Conservation (phyloP, 1,140 invertebrate species). For the Diuraphis noxia region DNA sequence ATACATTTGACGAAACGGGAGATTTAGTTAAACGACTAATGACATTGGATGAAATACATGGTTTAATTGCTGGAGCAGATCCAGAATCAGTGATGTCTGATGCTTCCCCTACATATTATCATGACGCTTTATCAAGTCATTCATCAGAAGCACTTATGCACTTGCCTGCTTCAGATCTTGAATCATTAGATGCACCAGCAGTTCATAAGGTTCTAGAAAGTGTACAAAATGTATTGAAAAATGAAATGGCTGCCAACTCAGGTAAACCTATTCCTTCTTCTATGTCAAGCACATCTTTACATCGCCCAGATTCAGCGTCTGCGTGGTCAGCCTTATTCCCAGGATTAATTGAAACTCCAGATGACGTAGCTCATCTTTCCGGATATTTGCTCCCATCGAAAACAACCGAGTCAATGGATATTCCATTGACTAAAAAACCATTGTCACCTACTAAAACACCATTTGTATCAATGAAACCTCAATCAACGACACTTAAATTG, state of each 20-base stretch:
- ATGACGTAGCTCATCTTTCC: constrained; percentile 41
- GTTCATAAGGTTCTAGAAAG: constrained; percentile 78
- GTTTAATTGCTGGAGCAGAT: constrained; percentile 78
- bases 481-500: background rate
- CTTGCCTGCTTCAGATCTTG: constrained; percentile 57
- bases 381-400: constrained; percentile 39
- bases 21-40: constrained; percentile 79
- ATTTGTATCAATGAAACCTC: background rate
- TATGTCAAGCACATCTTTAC: background rate
- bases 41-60: constrained; percentile 80
- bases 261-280: constrained; percentile 41
- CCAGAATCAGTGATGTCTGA: constrained; percentile 62
- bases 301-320: constrained; percentile 13
- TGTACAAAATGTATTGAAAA: constrained; percentile 79
- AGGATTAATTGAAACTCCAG: constrained; percentile 43
- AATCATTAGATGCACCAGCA: constrained; percentile 64
- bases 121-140: constrained; percentile 59
- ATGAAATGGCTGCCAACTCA: constrained; percentile 68
- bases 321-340: constrained; percentile 48
- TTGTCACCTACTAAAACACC: background rate
- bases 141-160: constrained; percentile 53
- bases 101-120: constrained; percentile 57
- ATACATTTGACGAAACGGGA: constrained; percentile 79
- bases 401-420: background rate
- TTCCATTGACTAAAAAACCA: constrained; percentile 4